A percentile compares a stretch with the other conserved stretches of the same genome.
phyloP scores from a whole-genome alignment of 2,113 vertebrate genomes.

The Cyanoliseus patagonus region DNA sequence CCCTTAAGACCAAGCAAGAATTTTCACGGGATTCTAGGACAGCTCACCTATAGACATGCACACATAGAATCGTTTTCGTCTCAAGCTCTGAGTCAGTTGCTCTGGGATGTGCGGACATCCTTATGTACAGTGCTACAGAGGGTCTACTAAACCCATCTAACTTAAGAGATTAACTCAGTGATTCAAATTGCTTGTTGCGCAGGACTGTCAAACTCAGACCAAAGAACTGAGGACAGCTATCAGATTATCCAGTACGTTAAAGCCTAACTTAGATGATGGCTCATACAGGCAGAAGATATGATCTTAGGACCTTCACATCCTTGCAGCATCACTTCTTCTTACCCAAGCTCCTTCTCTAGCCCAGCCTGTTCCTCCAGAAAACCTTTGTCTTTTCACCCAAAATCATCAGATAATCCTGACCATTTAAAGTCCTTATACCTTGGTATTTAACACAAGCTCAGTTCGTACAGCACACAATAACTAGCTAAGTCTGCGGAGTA shows the following conservation, averaged over 20 bases:
- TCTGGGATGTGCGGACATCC: background rate
- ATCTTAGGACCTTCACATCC: background rate
- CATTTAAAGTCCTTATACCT: background rate
- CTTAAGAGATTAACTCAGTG: background rate
- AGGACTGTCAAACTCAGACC: background rate
- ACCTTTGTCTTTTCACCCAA: rapidly evolving
- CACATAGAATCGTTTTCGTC: background rate
- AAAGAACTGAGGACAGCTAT: background rate
- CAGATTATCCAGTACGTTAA: background rate
- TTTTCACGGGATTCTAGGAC: background rate
- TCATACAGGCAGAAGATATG: background rate
- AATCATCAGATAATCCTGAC: background rate
- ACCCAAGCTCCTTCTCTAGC: background rate
- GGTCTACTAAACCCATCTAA: background rate
- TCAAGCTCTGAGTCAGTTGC: background rate
- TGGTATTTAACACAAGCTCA: background rate
- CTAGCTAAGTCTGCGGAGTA: rapidly evolving
- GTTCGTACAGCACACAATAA: background rate
- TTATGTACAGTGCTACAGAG: background rate
- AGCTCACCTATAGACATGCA: background rate
- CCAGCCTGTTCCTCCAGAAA: background rate
- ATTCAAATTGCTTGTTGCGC: background rate
- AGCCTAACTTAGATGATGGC: background rate
- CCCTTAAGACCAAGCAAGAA: background rate
- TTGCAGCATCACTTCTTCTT: background rate